phyloP scores from a whole-genome alignment of 2,888 invertebrate genomes.

The Anticlea derivata region DNA sequence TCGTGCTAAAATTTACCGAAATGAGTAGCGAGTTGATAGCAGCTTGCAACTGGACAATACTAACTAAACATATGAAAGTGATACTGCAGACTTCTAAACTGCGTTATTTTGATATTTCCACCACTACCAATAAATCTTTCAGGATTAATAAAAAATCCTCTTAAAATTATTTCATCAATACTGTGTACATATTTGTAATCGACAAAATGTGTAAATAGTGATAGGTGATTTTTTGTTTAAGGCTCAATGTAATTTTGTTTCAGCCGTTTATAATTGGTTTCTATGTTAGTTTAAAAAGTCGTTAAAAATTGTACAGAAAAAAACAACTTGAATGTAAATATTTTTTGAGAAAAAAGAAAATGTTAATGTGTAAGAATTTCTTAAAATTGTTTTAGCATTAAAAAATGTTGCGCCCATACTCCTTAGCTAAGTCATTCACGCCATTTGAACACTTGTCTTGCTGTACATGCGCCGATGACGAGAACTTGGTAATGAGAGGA shows the following conservation, averaged over 20 bases:
- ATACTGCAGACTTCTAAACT: neutral
- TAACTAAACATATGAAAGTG: constrained; percentile 7
- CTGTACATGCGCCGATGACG: too few relatives aligned
- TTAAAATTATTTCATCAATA: neutral
- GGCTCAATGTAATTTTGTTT: neutral
- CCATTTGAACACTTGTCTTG: neutral
- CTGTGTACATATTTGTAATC: constrained; percentile 1
- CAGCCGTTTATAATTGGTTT: too few relatives aligned
- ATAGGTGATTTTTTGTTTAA: constrained; percentile 1
- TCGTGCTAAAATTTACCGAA: neutral
- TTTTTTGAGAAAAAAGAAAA: neutral
- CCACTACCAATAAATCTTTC: neutral
- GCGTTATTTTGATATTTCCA: too few relatives aligned
- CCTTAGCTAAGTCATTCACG: neutral
- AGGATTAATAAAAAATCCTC: neutral
- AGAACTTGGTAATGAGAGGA: too few relatives aligned
- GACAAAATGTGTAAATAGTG: neutral
- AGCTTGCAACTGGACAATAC: constrained; percentile 18
- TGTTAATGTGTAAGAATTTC: neutral
- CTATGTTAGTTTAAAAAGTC: too few relatives aligned
- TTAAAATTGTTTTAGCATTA: neutral
- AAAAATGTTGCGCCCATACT: neutral
- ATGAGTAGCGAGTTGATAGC: constrained; percentile 9
- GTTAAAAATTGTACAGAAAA: neutral
- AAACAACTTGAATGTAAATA: neutral